phyloP scores from a whole-genome alignment of 2,797 vertebrate species.

The Alexandromys oeconomus region DNA sequence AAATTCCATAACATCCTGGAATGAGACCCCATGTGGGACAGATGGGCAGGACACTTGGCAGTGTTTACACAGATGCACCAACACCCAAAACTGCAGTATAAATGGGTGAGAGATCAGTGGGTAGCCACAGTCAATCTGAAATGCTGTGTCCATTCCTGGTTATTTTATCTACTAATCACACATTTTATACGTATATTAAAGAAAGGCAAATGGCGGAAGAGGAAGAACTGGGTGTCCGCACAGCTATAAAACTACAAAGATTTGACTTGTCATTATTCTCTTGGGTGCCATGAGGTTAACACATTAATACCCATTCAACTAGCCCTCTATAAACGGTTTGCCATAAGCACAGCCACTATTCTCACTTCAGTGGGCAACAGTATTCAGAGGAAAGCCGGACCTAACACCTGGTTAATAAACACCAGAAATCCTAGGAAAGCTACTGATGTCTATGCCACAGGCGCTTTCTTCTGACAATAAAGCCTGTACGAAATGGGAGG shows the following conservation, averaged over 20 bases:
- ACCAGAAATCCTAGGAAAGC: conserved; percentile 53
- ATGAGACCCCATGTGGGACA: neutral
- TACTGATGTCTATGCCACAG: neutral
- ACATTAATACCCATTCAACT: conserved; percentile 16
- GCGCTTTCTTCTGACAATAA: neutral
- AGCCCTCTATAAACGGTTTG: conserved; percentile 59
- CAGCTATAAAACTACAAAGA: neutral
- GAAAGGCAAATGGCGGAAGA: neutral
- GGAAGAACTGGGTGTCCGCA: neutral
- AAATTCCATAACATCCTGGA: neutral
- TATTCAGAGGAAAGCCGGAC: conserved; percentile 34
- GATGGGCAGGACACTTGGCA: neutral
- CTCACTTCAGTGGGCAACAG: conserved; percentile 59
- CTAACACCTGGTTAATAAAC: conserved; percentile 60
- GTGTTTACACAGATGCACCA: neutral
- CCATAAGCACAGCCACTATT: conserved; percentile 6
- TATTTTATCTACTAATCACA: neutral
- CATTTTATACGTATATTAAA: neutral
- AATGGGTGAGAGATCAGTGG: neutral
- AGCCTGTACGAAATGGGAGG: neutral
- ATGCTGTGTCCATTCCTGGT: neutral
- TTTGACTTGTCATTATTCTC: neutral
- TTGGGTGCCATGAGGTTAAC: neutral
- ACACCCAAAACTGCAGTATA: neutral
- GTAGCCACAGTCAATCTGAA: neutral